phyloP scores from a whole-genome alignment of 2,797 vertebrate genomes.

The Coranthus polyacanthus region DNA sequence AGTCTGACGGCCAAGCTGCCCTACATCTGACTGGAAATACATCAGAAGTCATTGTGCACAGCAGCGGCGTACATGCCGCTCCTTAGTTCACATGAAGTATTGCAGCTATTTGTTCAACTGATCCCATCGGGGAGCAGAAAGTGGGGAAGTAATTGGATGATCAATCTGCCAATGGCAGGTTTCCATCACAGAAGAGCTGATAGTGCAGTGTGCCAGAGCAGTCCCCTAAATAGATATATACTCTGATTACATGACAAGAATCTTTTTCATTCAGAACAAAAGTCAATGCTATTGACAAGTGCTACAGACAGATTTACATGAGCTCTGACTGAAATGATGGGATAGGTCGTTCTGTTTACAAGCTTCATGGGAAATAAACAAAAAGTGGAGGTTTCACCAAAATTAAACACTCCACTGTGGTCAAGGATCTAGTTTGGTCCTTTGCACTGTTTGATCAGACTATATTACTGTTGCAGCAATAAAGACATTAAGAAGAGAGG shows the following conservation, averaged over 20 bases:
- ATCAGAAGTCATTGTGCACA: constrained; percentile 43
- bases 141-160: constrained; percentile 59
- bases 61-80: constrained; percentile 6
- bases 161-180: constrained; percentile 63
- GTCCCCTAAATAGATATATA: constrained; percentile 17
- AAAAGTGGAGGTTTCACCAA: background rate
- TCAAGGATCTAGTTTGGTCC: background rate
- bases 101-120: constrained; percentile 56
- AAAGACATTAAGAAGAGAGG: background rate
- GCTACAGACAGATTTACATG: constrained; percentile 21
- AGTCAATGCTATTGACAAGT: constrained; percentile 30
- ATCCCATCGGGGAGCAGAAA: constrained; percentile 52
- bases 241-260: constrained; percentile 26
- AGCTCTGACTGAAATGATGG: background rate
- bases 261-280: constrained; percentile 15
- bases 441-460: background rate
- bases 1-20: constrained; percentile 7
- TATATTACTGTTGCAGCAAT: background rate
- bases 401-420: background rate
- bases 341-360: background rate
- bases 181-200: constrained; percentile 58
- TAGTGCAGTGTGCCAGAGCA: constrained; percentile 14
- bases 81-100: constrained; percentile 49
- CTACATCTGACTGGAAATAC: constrained; percentile 32
- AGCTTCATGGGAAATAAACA: background rate